Evolutionary conservation across 1,140 invertebrate species (phyloP).

Genomic region (Sinonovacula constricta): DNA sequence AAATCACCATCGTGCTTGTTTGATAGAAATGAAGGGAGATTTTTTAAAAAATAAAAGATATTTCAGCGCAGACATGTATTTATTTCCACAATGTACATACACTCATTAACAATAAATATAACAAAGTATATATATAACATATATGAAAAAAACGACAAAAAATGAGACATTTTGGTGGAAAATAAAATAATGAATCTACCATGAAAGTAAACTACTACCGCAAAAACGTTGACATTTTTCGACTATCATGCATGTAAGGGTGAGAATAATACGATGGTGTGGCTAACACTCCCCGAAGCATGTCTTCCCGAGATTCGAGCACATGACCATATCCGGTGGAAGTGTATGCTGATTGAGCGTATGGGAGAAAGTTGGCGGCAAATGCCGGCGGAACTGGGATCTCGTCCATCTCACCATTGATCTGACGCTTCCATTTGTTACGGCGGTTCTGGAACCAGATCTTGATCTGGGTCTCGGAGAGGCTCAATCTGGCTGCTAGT

Average conservation of each 20-base stretch:
- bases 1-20: too few relatives aligned
- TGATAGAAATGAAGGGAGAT: too few relatives aligned
- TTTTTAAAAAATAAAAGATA: too few relatives aligned
- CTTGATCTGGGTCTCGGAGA: constrained; percentile 94
- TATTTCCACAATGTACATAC: too few relatives aligned
- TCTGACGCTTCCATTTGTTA: constrained; percentile 99
- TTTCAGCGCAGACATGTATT: too few relatives aligned
- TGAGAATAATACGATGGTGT: constrained; percentile 27
- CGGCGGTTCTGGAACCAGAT: constrained; percentile 86
- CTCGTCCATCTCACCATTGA: constrained; percentile 53
- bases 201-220: too few relatives aligned
- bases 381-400: constrained; percentile 38
- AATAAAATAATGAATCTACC: too few relatives aligned
- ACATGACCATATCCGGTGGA: constrained; percentile 19
- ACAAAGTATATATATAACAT: too few relatives aligned
- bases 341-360: not conserved
- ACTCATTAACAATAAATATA: too few relatives aligned
- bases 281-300: constrained; percentile 17
- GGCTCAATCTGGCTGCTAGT: constrained; percentile 92
- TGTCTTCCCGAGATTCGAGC: constrained; percentile 19
- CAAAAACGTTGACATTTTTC: too few relatives aligned
- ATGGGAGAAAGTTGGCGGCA: constrained; percentile 12
- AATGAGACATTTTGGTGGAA: too few relatives aligned
- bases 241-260: constrained; percentile 27
- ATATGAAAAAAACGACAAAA: too few relatives aligned